phyloP scores from a whole-genome alignment of 2,113 vertebrate species.

The Cyrtonyx montezumae region DNA sequence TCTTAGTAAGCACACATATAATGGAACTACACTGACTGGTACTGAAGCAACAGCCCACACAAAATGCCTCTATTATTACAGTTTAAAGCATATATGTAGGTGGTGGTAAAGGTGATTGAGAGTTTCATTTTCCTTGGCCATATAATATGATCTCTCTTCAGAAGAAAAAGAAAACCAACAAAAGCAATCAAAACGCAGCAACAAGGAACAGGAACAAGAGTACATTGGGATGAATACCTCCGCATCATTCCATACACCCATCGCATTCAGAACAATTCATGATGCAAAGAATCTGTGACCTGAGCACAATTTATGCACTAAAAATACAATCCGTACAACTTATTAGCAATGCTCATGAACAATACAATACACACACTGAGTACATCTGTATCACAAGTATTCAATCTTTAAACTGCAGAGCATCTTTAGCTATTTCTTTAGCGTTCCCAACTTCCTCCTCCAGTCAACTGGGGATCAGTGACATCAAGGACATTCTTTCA shows the following conservation, averaged over 20 bases:
- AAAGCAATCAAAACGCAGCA: not conserved
- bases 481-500: conserved; percentile 59
- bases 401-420: not conserved
- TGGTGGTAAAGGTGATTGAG: conserved; percentile 26
- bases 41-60: conserved; percentile 13
- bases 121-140: conserved; percentile 44
- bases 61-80: conserved; percentile 24
- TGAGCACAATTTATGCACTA: not conserved
- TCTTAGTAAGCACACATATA: not conserved
- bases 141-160: conserved; percentile 21
- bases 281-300: conserved; percentile 38
- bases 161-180: not conserved
- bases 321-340: conserved; percentile 6
- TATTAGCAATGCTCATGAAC: conserved; percentile 21
- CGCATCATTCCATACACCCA: conserved; percentile 27
- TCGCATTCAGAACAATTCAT: conserved; percentile 26
- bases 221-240: not conserved
- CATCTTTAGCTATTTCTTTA: conserved; percentile 19
- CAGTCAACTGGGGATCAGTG: conserved; percentile 17
- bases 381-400: conserved; percentile 3
- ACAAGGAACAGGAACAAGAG: conserved; percentile 10
- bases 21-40: not conserved
- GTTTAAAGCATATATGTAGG: conserved; percentile 10
- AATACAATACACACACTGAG: not conserved
- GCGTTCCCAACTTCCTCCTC: not conserved